Evolutionary conservation across 2,888 invertebrate species (phyloP).

Genomic region (Griposia aprilina): DNA sequence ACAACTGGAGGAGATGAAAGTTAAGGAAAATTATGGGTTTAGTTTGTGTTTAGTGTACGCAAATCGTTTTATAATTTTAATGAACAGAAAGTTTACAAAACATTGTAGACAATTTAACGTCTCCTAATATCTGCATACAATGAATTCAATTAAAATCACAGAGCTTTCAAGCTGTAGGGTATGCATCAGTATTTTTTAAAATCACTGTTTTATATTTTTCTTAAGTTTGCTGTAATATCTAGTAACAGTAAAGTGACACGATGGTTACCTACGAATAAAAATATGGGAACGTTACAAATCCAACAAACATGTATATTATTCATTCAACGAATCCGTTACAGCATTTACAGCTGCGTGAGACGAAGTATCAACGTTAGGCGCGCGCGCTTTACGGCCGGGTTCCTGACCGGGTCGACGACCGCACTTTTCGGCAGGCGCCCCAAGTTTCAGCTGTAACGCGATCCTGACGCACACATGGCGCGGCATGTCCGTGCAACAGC

Average conservation of each 20-base stretch:
- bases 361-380: conserved; percentile 74
- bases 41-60: neutral
- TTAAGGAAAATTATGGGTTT: neutral
- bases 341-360: conserved; percentile 65
- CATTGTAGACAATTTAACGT: neutral
- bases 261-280: neutral
- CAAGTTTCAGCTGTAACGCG: conserved; percentile 90
- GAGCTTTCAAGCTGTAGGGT: neutral
- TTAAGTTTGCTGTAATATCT: neutral
- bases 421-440: conserved; percentile 90
- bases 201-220: neutral
- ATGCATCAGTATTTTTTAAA: too few species aligned
- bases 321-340: neutral
- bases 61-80: neutral
- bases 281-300: neutral
- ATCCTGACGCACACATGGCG: conserved; percentile 83
- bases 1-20: neutral
- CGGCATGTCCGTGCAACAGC: conserved; percentile 37
- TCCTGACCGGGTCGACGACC: conserved; percentile 88
- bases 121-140: neutral
- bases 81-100: neutral
- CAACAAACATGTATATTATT: neutral
- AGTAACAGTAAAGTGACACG: neutral
- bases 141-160: neutral
- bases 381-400: conserved; percentile 81